Evolutionary conservation across 2,888 invertebrate genomes (phyloP).

Genomic region (Biston stratarius): DNA sequence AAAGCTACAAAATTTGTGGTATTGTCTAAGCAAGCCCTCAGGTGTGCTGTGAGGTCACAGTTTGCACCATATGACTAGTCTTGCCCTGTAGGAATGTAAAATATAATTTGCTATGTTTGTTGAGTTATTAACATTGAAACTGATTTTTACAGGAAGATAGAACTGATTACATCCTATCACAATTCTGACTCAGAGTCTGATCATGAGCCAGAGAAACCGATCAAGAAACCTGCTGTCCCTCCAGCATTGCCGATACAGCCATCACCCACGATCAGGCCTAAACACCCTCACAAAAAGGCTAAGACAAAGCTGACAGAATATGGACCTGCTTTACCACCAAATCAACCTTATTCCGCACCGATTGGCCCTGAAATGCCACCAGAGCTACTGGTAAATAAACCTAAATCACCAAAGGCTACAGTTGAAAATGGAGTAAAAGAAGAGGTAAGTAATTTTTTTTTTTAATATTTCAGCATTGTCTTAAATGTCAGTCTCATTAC

Average conservation of each 20-base stretch:
- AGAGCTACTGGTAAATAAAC: conserved; percentile 46
- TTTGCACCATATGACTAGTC: too few relatives aligned
- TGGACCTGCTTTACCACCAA: conserved; percentile 72
- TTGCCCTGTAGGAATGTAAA: too few relatives aligned
- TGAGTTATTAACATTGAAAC: neutral
- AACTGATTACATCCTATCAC: conserved; percentile 85
- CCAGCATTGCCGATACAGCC: conserved; percentile 42
- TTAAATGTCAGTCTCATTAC: too few relatives aligned
- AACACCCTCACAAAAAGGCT: conserved; percentile 59
- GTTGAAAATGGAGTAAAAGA: conserved; percentile 44
- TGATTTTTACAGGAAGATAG: conserved; percentile 79
- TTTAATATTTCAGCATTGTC: neutral
- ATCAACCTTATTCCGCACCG: conserved; percentile 67
- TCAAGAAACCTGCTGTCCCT: conserved; percentile 43
- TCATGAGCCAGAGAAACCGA: conserved; percentile 70
- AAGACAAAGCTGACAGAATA: conserved; percentile 67
- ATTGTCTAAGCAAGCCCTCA: too few relatives aligned
- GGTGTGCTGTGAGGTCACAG: too few relatives aligned
- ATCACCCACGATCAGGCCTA: conserved; percentile 22
- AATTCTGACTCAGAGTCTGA: conserved; percentile 85
- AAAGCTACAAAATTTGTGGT: too few relatives aligned
- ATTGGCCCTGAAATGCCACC: conserved; percentile 78
- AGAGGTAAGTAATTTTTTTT: conserved; percentile 54
- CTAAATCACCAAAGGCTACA: conserved; percentile 51
- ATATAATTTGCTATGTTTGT: neutral